Evolutionary conservation across 2,797 vertebrate genomes (phyloP).

Genomic region (Euphonia xanthogaster): DNA sequence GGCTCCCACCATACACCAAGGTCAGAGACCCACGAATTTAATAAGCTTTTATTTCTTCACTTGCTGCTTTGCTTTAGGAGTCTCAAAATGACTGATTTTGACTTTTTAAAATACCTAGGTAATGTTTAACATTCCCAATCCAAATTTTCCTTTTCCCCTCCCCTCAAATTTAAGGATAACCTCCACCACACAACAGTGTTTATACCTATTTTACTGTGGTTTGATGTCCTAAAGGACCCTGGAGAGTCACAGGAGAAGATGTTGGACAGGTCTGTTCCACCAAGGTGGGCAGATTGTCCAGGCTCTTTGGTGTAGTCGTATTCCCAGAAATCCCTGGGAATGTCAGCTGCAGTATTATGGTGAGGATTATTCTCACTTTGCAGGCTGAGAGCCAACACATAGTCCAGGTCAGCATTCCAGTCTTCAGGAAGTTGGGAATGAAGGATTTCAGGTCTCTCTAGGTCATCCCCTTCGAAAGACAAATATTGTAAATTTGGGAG

Average conservation of each 20-base stretch:
- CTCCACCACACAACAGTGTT: not conserved
- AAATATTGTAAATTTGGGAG: not conserved
- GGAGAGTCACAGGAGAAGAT: not conserved
- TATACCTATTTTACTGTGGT: constrained; percentile 24
- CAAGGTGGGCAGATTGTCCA: not conserved
- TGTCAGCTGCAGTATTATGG: not conserved
- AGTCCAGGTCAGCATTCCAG: constrained; percentile 84
- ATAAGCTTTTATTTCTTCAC: not conserved
- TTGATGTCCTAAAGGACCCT: not conserved
- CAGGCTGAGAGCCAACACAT: constrained; percentile 88
- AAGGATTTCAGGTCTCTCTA: constrained; percentile 70
- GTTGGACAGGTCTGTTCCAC: not conserved
- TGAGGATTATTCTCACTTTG: constrained; percentile 74
- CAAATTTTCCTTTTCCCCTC: not conserved
- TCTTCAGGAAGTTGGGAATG: constrained; percentile 64
- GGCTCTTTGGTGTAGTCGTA: constrained; percentile 14
- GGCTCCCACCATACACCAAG: not conserved
- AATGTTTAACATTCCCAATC: not conserved
- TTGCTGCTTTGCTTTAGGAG: not conserved
- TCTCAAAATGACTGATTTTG: not conserved
- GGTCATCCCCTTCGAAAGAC: constrained; percentile 42
- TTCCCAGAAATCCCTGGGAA: constrained; percentile 71
- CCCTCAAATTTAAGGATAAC: not conserved
- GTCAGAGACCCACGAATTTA: not conserved
- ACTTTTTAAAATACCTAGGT: not conserved